These are phyloP conservation scores for Poecilobothrus nobilitatus DNA, from an alignment of 2,888 invertebrate genomes.

Conservation along the genomic window DNA sequence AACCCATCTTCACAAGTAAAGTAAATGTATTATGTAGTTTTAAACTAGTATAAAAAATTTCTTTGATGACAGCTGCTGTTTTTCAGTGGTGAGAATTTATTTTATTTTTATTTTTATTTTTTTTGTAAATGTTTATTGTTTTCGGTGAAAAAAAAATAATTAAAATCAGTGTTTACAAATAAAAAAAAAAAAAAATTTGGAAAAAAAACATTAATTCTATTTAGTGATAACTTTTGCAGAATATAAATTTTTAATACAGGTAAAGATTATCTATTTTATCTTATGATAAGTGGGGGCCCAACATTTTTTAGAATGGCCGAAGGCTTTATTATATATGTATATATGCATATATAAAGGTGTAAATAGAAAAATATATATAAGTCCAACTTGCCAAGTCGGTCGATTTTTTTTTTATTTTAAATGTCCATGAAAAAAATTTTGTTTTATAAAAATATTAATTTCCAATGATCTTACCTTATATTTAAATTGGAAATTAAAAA, in stretches of 20 bases:
- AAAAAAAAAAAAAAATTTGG: neutral
- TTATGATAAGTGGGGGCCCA: neutral
- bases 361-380: neutral
- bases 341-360: neutral
- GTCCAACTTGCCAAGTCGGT: neutral
- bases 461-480: no score
- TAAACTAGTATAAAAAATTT: neutral
- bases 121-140: conserved; percentile 3
- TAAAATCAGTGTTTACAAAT: conserved; percentile 1
- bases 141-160: conserved; percentile 5
- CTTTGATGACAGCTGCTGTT: neutral
- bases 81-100: neutral
- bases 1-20: no score
- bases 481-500: no score
- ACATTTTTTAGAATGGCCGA: neutral
- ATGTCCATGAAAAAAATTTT: neutral
- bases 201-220: neutral
- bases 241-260: neutral
- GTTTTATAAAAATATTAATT: no score
- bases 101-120: neutral
- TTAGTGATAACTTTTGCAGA: neutral
- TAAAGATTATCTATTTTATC: neutral
- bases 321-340: neutral
- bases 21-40: no score
- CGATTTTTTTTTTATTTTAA: neutral